Conservation (phyloP, 2,113 vertebrate genomes). For the Sapajus apella region DNA sequence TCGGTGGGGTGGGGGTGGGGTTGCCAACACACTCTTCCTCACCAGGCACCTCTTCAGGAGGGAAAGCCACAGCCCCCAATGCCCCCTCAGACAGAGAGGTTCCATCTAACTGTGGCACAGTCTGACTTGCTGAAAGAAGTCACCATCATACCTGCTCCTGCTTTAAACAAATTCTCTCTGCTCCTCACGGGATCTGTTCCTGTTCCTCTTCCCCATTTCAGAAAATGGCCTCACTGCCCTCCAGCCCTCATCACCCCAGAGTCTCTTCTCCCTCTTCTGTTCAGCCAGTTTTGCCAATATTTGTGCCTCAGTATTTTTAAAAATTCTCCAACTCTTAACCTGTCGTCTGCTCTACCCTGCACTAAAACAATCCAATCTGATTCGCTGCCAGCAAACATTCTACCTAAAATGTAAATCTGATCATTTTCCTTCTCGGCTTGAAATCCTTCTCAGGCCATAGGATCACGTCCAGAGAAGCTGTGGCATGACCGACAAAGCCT, state of each 20-base stretch:
- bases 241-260: not conserved
- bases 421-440: not conserved
- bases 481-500: not conserved
- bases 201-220: not conserved
- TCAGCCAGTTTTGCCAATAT: not conserved
- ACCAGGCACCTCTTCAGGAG: not conserved
- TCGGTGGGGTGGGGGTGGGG: not conserved
- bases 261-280: not conserved
- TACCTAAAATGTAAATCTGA: not conserved
- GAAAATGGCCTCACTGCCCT: not conserved
- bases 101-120: not conserved
- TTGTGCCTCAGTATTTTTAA: not conserved
- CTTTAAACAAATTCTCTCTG: not conserved
- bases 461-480: not conserved
- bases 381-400: not conserved
- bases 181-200: not conserved
- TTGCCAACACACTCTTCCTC: not conserved
- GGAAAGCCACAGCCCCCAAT: not conserved
- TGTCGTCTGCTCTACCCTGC: not conserved
- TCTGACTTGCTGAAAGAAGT: too few species aligned
- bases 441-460: not conserved
- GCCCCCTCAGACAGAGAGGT: not conserved
- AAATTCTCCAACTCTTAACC: not conserved
- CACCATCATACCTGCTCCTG: not conserved
- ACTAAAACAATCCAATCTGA: not conserved